phyloP scores from a whole-genome alignment of 1,140 invertebrate species.

The Harlomillsia oculata region DNA sequence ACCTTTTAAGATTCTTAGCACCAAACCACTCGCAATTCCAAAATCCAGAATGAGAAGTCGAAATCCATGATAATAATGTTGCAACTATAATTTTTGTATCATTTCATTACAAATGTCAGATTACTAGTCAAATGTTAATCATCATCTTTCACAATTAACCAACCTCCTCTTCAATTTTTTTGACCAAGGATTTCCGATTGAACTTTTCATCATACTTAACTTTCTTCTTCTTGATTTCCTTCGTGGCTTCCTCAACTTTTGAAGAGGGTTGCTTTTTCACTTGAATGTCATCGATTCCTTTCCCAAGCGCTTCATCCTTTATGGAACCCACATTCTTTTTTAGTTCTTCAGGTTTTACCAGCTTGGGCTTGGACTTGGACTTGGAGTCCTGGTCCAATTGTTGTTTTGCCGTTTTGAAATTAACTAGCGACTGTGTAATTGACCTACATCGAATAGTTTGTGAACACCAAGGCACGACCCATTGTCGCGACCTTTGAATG shows the following conservation, averaged over 20 bases:
- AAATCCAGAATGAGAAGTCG: constrained; percentile 84
- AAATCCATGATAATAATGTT: constrained; percentile 98
- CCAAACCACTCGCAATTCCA: constrained; percentile 69
- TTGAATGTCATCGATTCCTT: too few relatives aligned
- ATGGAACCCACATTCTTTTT: too few relatives aligned
- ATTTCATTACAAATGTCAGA: too few relatives aligned
- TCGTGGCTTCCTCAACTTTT: constrained; percentile 80
- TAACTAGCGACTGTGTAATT: too few relatives aligned
- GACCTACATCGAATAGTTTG: too few relatives aligned
- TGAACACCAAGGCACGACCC: too few relatives aligned
- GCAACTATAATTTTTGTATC: constrained; percentile 18
- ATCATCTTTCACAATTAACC: not conserved
- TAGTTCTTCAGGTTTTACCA: too few relatives aligned
- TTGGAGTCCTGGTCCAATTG: too few relatives aligned
- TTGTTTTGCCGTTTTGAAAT: too few relatives aligned
- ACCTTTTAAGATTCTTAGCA: constrained; percentile 74
- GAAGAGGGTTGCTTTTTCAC: constrained; percentile 78
- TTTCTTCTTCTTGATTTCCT: constrained; percentile 64
- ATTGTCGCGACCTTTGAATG: too few relatives aligned
- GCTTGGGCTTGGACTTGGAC: too few relatives aligned
- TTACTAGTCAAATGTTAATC: not conserved
- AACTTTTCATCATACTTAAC: constrained; percentile 52
- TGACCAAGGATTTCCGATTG: constrained; percentile 52
- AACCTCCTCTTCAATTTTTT: constrained; percentile 70
- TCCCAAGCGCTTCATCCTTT: too few relatives aligned